phyloP scores from a whole-genome alignment of 2,888 invertebrate species.

The Drosophila tanythrix region DNA sequence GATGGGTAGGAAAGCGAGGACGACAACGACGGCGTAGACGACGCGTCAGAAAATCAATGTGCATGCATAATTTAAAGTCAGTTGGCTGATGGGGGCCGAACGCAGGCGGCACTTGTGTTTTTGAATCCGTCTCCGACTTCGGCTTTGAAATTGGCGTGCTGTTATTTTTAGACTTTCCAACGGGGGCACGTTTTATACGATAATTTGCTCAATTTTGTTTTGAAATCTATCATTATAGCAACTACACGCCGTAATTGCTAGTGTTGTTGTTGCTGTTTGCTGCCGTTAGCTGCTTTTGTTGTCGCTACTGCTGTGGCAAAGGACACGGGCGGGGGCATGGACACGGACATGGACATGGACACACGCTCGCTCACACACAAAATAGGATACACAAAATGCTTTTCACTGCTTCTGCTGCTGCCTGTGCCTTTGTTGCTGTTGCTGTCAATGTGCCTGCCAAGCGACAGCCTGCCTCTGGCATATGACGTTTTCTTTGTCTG shows the following conservation, averaged over 20 bases:
- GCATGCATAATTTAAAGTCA: slow-evolving; percentile 75
- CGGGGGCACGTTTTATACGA: slow-evolving; percentile 64
- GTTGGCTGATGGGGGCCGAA: slow-evolving; percentile 30
- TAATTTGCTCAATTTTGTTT: slow-evolving; percentile 77
- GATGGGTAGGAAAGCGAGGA: slow-evolving; percentile 26
- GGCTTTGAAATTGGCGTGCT: slow-evolving; percentile 10
- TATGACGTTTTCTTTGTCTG: slow-evolving; percentile 72
- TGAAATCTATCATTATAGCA: slow-evolving; percentile 76
- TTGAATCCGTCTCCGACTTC: slow-evolving; percentile 26
- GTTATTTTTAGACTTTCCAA: slow-evolving; percentile 68
- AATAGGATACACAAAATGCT: slow-evolving; percentile 79
- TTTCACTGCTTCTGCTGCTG: slow-evolving; percentile 48
- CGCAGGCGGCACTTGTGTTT: slow-evolving; percentile 47
- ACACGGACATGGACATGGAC: slow-evolving; percentile 48
- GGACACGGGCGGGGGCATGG: slow-evolving; percentile 37
- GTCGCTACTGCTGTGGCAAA: slow-evolving; percentile 29
- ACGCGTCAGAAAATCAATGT: slow-evolving; percentile 74
- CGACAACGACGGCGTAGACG: slow-evolving; percentile 31
- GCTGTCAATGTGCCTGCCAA: slow-evolving; percentile 64
- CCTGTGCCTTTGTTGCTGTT: slow-evolving; percentile 37
- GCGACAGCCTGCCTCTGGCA: slow-evolving; percentile 74
- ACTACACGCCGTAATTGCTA: slow-evolving; percentile 65
- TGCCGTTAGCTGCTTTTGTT: slow-evolving; percentile 34
- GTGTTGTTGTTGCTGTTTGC: slow-evolving; percentile 24
- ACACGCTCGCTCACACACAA: slow-evolving; percentile 65